Evolutionary conservation across 2,113 vertebrate species (phyloP).

Genomic region (Leptosomus discolor): DNA sequence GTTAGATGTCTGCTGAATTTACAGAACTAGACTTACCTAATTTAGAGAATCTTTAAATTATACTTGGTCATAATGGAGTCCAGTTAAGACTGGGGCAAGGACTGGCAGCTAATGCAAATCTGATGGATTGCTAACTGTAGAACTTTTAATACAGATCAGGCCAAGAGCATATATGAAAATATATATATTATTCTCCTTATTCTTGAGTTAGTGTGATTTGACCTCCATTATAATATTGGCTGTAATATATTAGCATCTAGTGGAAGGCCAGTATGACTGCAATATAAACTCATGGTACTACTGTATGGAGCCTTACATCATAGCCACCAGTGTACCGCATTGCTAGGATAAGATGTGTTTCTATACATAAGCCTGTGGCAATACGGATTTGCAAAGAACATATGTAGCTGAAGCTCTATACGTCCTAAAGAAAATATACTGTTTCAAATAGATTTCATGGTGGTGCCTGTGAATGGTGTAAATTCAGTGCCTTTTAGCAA

Average conservation of each 20-base stretch:
- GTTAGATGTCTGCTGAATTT: neutral
- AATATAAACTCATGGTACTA: neutral
- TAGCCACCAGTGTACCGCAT: neutral
- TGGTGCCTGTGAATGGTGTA: neutral
- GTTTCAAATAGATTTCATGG: neutral
- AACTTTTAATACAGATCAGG: neutral
- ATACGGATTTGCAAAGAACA: neutral
- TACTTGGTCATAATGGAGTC: neutral
- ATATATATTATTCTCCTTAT: neutral
- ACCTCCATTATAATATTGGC: neutral
- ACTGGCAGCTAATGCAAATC: neutral
- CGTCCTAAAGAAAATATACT: neutral
- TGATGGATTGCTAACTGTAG: neutral
- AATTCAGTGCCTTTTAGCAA: neutral
- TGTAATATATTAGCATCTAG: neutral
- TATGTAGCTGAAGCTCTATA: neutral
- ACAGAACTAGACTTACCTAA: neutral
- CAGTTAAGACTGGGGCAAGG: neutral
- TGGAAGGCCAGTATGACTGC: neutral
- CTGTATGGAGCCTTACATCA: neutral
- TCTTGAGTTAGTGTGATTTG: neutral
- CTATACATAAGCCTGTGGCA: neutral
- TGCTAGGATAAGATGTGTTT: neutral
- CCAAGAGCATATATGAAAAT: neutral
- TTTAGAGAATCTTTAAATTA: neutral